These are phyloP conservation scores for Paragorgia papillata DNA, from an alignment of 92 coral and sea anemone genomes.

Conservation along the genomic window DNA sequence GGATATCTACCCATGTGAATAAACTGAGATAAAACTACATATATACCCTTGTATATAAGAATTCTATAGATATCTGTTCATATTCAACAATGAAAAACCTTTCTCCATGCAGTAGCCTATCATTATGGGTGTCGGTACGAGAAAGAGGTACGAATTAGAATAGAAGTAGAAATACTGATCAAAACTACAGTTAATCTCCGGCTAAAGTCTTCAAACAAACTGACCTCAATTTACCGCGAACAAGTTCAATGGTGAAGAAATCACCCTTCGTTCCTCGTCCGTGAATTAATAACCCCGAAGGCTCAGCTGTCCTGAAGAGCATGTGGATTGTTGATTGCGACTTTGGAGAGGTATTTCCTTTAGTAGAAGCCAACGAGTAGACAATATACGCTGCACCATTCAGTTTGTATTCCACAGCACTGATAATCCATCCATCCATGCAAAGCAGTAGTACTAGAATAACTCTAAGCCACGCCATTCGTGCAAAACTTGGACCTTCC, in stretches of 20 bases:
- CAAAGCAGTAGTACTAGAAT: conserved; percentile 37
- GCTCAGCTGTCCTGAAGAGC: conserved; percentile 78
- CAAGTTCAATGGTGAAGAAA: conserved; percentile 84
- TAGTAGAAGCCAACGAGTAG: conserved; percentile 54
- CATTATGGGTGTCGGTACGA: too few relatives aligned
- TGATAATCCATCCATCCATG: neutral
- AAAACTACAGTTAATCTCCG: neutral
- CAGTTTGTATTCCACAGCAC: conserved; percentile 55
- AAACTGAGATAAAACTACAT: too few relatives aligned
- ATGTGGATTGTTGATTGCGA: conserved; percentile 40
- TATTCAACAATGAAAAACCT: too few relatives aligned
- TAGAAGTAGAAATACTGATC: neutral
- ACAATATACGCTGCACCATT: conserved; percentile 73
- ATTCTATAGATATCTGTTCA: too few relatives aligned
- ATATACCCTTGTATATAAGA: too few relatives aligned
- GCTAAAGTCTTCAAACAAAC: neutral
- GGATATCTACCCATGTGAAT: neutral
- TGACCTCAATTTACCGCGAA: conserved; percentile 93
- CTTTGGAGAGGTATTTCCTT: conserved; percentile 36
- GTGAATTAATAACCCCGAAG: conserved; percentile 82
- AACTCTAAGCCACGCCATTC: conserved; percentile 28
- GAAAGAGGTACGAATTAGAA: neutral
- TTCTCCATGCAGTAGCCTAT: too few relatives aligned
- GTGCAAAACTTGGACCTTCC: conserved; percentile 17
- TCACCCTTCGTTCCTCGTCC: conserved; percentile 74